Base-by-base conservation (phyloP, 2,888 invertebrate species). In the Leptothorax acervorum region DNA sequence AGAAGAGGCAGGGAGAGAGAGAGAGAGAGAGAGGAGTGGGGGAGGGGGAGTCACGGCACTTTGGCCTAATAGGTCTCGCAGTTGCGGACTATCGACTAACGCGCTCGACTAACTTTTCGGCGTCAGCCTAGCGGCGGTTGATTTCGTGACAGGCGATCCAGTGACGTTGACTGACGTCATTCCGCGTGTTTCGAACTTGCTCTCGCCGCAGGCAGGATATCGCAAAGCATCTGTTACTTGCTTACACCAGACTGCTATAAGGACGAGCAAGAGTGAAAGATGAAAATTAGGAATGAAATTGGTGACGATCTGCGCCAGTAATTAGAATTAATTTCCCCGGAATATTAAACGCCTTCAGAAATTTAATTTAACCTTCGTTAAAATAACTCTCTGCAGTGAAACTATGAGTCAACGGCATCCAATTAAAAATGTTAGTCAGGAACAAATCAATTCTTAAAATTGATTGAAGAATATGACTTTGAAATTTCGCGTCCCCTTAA, bases 31-130 rank as follows among this genome's bases (percentile, higher is more conserved):
- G 5, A 55, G 55, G 23, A 35, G 15, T 12, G 0, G 55, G 8
- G 62, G 75, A n/a, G 3, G 60, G 51, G 75, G 70, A 84, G 78
- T 88, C 85, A 86, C 78, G 82, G 82, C 79, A 85, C 83, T 85
- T 87, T 82, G 82, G 73, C 78, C 85, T 87, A 88, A 88, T 88
- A 87, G 87, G 89, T 89, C 65, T 85, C 84, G 70, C 68, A 89
- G 89, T 89, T 87, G 82, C 81, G 71, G 83, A 86, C 86, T 88
- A 87, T 87, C 85, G 83, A 84, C 74, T 75, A 81, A 81, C 79
- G 55, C 75, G 83, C 82, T 70, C 70, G 78, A 62, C 73, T 86
- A 83, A 85, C 86, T 86, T 87, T 85, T 73, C 60, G 79, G 73
- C 78, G 55, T 78, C 70, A 78, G 68, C 70, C 73, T 73, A 71